A percentile compares a stretch with the other conserved stretches of the same genome.
These are phyloP conservation scores for Monomorium pharaonis DNA, from an alignment of 1,140 invertebrate species.

Conservation along the genomic window DNA sequence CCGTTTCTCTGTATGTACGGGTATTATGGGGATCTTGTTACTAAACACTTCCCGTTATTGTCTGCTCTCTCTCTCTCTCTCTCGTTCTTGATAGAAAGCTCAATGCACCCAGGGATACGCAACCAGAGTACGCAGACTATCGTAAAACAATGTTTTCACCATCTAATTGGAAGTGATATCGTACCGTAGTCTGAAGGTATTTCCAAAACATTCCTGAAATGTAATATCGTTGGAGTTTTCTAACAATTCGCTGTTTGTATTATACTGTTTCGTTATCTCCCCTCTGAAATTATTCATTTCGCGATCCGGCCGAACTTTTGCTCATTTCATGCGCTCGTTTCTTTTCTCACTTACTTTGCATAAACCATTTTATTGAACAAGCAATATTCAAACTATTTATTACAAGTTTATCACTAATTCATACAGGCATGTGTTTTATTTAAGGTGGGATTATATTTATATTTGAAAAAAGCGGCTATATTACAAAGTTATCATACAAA, in stretches of 20 bases:
- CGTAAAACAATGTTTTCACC: conserved; percentile 44
- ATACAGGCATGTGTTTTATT: not conserved
- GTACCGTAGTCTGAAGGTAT: not conserved
- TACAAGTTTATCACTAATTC: not conserved
- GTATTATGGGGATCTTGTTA: conserved; percentile 59
- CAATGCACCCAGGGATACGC: conserved; percentile 9
- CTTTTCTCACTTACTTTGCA: not conserved
- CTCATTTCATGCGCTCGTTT: not conserved
- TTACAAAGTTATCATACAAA: not conserved
- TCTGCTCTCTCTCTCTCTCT: not conserved
- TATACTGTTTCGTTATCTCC: not conserved
- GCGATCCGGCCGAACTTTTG: not conserved
- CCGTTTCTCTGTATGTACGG: conserved; percentile 17
- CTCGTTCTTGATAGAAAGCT: conserved; percentile 16
- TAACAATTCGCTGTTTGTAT: conserved; percentile 22
- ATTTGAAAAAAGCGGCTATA: not conserved
- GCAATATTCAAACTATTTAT: not conserved
- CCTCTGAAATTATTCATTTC: not conserved
- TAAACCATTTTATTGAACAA: not conserved
- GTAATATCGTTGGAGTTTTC: conserved; percentile 22
- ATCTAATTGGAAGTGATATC: conserved; percentile 45
- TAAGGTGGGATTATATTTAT: not conserved
- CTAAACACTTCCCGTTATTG: conserved; percentile 45
- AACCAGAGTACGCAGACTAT: not conserved
- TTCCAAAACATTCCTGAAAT: conserved; percentile 37